Evolutionary conservation across 1,140 invertebrate species (phyloP).

Genomic region (Hylyphantes graminicola): DNA sequence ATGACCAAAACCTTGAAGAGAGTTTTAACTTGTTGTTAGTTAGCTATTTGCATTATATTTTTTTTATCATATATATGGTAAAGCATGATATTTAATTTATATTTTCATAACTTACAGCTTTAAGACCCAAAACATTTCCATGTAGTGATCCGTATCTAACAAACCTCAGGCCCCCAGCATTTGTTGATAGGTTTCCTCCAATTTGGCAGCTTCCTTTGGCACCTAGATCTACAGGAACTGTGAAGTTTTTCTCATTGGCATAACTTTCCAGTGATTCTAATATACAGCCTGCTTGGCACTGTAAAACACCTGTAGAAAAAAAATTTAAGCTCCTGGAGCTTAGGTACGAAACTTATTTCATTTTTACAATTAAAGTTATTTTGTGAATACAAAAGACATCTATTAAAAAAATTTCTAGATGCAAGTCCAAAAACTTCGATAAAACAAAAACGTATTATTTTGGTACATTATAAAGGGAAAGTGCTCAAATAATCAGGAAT

Average conservation of each 20-base stretch:
- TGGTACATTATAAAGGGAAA: too few relatives aligned
- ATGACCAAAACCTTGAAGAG: neutral
- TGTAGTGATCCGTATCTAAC: conserved; percentile 96
- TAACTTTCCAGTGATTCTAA: conserved; percentile 86
- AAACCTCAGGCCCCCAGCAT: conserved; percentile 94
- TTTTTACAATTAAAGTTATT: too few relatives aligned
- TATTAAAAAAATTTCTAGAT: too few relatives aligned
- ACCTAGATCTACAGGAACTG: conserved; percentile 96
- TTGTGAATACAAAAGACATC: too few relatives aligned
- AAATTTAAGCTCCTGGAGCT: neutral
- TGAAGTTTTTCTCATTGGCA: conserved; percentile 78
- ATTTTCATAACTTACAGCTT: conserved; percentile 77
- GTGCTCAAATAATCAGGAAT: too few relatives aligned
- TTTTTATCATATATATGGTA: neutral
- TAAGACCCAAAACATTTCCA: conserved; percentile 89
- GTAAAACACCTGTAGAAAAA: conserved; percentile 76
- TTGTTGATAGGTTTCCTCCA: conserved; percentile 96
- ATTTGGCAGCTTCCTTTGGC: conserved; percentile 97
- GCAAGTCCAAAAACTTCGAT: too few relatives aligned
- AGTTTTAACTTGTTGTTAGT: too few relatives aligned
- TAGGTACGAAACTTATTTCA: too few relatives aligned
- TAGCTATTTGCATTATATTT: too few relatives aligned
- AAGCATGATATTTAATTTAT: neutral
- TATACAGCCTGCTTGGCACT: conserved; percentile 93
- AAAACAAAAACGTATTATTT: too few relatives aligned